These are phyloP conservation scores for Tenthredo distinguenda DNA, from an alignment of 2,888 invertebrate genomes.

Conservation along the genomic window DNA sequence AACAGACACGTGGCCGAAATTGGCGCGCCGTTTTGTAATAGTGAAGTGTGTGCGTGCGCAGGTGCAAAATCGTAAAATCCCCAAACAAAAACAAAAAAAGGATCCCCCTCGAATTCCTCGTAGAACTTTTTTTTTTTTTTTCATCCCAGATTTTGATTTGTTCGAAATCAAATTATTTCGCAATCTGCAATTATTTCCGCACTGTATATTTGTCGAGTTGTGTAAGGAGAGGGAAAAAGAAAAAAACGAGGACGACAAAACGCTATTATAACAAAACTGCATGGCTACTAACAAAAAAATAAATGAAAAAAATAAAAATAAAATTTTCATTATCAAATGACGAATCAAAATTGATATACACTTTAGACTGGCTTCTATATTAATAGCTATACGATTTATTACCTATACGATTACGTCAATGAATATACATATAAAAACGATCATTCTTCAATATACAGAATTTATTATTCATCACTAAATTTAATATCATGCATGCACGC, in stretches of 20 bases:
- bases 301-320: neutral
- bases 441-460: neutral
- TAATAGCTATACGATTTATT: neutral
- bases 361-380: neutral
- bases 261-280: conserved; percentile 8
- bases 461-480: neutral
- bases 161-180: neutral
- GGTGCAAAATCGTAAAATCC: conserved; percentile 38
- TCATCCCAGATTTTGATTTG: neutral
- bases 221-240: neutral
- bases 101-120: neutral
- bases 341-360: neutral
- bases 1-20: conserved; percentile 8
- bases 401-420: neutral
- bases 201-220: neutral
- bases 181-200: neutral
- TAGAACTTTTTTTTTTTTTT: neutral
- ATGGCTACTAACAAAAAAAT: neutral
- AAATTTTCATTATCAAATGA: neutral
- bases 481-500: conserved; percentile 13
- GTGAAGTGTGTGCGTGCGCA: conserved; percentile 47
- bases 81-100: neutral
- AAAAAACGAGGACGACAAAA: neutral
- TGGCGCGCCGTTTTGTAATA: conserved; percentile 55
- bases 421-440: neutral